Evolutionary conservation across 2,888 invertebrate species (phyloP).

Genomic region (Orthosia gothica): DNA sequence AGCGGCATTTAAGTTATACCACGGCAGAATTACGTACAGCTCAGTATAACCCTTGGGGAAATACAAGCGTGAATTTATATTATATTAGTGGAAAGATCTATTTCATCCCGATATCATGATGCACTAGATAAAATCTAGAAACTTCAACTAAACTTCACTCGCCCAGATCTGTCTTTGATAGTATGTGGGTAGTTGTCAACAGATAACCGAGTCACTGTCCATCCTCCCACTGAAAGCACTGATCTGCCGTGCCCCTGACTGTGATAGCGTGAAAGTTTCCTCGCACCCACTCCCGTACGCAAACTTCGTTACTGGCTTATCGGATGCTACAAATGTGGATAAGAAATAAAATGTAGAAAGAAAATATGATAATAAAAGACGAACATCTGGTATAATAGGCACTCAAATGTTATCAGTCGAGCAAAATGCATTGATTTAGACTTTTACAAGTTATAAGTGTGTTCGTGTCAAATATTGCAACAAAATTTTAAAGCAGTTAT

Average conservation of each 20-base stretch:
- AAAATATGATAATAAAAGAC: too few species aligned
- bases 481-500: too few species aligned
- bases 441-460: neutral
- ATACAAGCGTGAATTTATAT: too few species aligned
- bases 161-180: conserved; percentile 1
- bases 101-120: neutral
- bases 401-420: too few species aligned
- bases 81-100: neutral
- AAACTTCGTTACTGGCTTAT: conserved; percentile 35
- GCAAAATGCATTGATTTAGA: too few species aligned
- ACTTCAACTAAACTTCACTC: neutral
- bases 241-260: conserved; percentile 32
- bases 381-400: neutral
- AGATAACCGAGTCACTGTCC: conserved; percentile 8
- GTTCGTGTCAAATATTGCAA: too few species aligned
- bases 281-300: conserved; percentile 12
- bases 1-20: too few species aligned
- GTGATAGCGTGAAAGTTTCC: conserved; percentile 36
- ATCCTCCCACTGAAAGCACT: conserved; percentile 15
- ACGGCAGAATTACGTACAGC: too few species aligned
- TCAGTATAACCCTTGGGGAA: too few species aligned
- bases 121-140: conserved; percentile 10
- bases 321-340: conserved; percentile 32
- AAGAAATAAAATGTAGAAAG: neutral
- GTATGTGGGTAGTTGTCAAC: neutral